Base-by-base conservation (phyloP, 2,797 vertebrate genomes). In the Diplodus puntazzo region DNA sequence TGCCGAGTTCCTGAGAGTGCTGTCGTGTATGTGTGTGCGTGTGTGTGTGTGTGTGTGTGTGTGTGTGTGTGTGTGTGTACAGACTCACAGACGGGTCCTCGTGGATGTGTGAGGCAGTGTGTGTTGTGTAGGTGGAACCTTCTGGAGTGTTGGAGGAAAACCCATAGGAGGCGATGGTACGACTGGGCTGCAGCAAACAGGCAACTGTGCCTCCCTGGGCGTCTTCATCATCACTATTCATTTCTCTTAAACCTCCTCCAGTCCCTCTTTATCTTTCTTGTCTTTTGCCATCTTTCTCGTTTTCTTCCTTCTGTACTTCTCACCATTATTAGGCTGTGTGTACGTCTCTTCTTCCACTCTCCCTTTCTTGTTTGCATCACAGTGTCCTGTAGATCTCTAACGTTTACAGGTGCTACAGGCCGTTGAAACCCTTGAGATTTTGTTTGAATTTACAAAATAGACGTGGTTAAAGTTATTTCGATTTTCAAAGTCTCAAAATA, bases 41-140 rank as follows among this genome's bases (percentile, higher is more conserved):
- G 27, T 27, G 46, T 75, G 73, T 75, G 55, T 74, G 63, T 76
- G 70, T 79, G 68, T 73, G 17, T 69, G 60, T 61, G 72, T 66
- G 30, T 58, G 62, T 57, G 46, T 70, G 61, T 71, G 64, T 73
- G 78, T 83, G 43, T 77, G 81, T 70, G 60, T 48, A 60, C 3
- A 13, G 46, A 23, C 69, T 73, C 83, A 71, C 87, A 91, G 89
- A 89, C 79, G 67, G 84, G 68, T 46, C 72, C 75, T 46, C 1
- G 83, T 82, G 86, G 72, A 88, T 88, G 88, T 90, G 92, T 88
- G 90, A 88, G 90, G 90, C 72, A 50, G 78, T 92, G 93, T 93
- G 87, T 92, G 92, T 84, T 92, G 92, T 90, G 93, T 94, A 91
- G 94, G 94, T 85, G 92, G 93, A 91, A 90, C 94, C 92, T 94